Conservation (phyloP, 2,888 invertebrate genomes). For the Heliconius erato region DNA sequence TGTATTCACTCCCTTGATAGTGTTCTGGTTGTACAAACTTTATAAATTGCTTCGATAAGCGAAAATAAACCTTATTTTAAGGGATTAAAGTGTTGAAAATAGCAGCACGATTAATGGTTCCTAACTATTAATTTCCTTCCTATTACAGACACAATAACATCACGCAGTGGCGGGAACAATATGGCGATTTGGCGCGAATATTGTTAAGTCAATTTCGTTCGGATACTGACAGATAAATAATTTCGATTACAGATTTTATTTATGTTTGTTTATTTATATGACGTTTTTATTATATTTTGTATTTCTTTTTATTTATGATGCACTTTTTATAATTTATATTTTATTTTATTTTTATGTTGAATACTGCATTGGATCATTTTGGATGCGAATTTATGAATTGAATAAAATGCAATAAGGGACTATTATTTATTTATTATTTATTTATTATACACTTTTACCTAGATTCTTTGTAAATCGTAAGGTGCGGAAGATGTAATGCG, state of each 20-base stretch:
- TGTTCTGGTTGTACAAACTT: constrained; percentile 53
- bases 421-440: too few relatives aligned
- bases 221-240: constrained; percentile 54
- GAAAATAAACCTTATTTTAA: constrained; percentile 55
- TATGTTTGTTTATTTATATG: background rate
- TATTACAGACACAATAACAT: constrained; percentile 77
- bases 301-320: background rate
- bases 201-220: constrained; percentile 70
- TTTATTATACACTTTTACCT: too few relatives aligned
- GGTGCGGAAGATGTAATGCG: background rate
- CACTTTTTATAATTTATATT: too few relatives aligned
- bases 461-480: too few relatives aligned
- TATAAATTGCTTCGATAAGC: constrained; percentile 46
- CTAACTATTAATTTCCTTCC: constrained; percentile 82
- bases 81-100: constrained; percentile 46
- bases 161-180: constrained; percentile 75
- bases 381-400: too few relatives aligned
- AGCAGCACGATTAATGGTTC: constrained; percentile 57
- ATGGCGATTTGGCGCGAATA: constrained; percentile 74
- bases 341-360: too few relatives aligned
- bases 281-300: background rate
- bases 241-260: constrained; percentile 20
- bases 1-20: constrained; percentile 65
- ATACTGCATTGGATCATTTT: too few relatives aligned
- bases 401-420: too few relatives aligned